Evolutionary conservation across 2,797 vertebrate genomes (phyloP), one percentile per base, ranked within the genome.

Genomic region (Phrynocephalus vlangalii): DNA sequence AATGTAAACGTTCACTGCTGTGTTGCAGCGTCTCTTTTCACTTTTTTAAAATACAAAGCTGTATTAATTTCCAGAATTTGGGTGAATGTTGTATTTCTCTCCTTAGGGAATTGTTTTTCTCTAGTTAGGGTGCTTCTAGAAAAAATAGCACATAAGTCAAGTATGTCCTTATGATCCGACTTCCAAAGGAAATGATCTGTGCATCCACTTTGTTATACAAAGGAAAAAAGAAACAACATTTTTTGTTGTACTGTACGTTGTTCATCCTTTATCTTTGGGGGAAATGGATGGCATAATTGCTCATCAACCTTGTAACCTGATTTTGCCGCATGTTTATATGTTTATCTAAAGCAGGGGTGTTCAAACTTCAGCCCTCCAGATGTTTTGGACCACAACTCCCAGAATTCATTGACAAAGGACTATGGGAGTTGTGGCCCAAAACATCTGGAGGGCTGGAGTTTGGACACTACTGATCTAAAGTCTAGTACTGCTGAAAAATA

Each of bases 111-210:
- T 56, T 56, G 9, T 56, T 15, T 56, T 13, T 13, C 60, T 22
- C 30, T 24, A 30, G 48, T 48, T 60, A 60, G 11, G 28, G 5
- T 56, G 9, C 52, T 79, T 66, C n/a, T 68, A 82, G 63, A 82
- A 63, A 66, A 20, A 66, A 56, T 7, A 20, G 60, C n/a, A 20
- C 20, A 68, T 24, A 16, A 38, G 78, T n/a, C 15, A 16, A 15
- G 33, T 13, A 24, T 70, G 6, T 33, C 10, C 22, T 48, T 70
- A 11, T 77, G 63, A 67, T 28, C 67, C 9, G 4, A 16, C 11
- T 79, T 79, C 73, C 66, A 86, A 15, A 79, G 52, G 33, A 75
- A 24, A 24, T 85, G 67, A n/a, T 5, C 75, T 84, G 52, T 72
- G 6, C 13, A 56, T 56, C 52, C 13, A 13, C 52, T 13, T 56